Evolutionary conservation across 1,140 invertebrate genomes (phyloP).

Genomic region (Ylistrum balloti): DNA sequence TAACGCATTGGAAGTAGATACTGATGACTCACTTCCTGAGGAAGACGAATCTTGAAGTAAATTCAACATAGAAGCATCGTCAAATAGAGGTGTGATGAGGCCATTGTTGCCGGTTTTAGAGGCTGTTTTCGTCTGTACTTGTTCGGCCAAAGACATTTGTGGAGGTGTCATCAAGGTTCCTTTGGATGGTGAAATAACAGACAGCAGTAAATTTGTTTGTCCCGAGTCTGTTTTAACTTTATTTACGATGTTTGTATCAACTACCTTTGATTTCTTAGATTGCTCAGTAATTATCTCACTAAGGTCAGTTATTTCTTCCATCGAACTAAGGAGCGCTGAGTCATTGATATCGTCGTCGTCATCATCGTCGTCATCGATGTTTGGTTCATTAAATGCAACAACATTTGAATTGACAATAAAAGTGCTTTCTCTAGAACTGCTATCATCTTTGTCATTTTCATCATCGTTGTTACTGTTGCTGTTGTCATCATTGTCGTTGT

Average conservation of each 20-base stretch:
- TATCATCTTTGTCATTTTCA: constrained; percentile 55
- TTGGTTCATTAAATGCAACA: constrained; percentile 56
- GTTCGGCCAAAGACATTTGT: constrained; percentile 2
- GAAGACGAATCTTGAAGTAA: background rate
- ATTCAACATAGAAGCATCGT: constrained; percentile 7
- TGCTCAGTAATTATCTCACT: background rate
- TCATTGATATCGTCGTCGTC: constrained; percentile 52
- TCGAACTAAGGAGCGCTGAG: background rate
- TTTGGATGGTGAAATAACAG: background rate
- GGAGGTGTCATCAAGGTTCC: background rate
- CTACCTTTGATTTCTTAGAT: background rate
- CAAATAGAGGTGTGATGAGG: background rate
- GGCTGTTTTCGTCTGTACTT: background rate
- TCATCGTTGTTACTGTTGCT: too few relatives aligned
- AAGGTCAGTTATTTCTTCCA: constrained; percentile 1
- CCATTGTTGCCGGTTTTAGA: background rate
- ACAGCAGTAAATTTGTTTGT: background rate
- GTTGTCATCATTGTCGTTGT: constrained; percentile 50
- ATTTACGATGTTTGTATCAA: background rate
- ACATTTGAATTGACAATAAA: constrained; percentile 56
- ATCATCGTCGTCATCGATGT: constrained; percentile 57
- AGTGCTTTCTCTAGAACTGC: constrained; percentile 47
- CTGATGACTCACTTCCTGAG: background rate
- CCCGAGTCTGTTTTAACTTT: background rate
- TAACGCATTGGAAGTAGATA: background rate